Evolutionary conservation across 2,888 invertebrate genomes (phyloP), one percentile per base, ranked within the genome.

Genomic region (Callinectes sapidus): DNA sequence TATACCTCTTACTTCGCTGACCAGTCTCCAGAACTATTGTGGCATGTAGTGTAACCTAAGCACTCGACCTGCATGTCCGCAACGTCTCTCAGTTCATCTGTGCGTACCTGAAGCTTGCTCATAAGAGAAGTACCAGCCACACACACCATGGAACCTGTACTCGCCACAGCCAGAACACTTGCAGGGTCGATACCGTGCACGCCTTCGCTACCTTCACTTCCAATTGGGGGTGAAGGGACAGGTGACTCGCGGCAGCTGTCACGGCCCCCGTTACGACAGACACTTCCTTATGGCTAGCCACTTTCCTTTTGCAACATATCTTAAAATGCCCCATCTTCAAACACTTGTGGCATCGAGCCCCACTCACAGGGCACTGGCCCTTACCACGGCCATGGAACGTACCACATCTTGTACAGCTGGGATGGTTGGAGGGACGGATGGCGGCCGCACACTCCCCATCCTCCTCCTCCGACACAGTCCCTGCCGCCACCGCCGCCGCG

Each of bases 91-190:
- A 71, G 71, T 71, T n/a, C 71, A n/a, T 71, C 23, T 10, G 14
- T 55, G 1, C 16, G 16, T 35, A 35, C 13, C 35, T 5, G 42
- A 14, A 85, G 85, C 35, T 35, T 23, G 5, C 18, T 32, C 39
- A 35, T 16, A 85, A 85, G 85, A 28, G 16, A 35, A 14, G 35
- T 85, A 32, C 35, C 85, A 8, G 39, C 85, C 85, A 85, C 85
- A 23, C 55, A 81, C 81, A 81, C 81, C 18, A 32, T 28, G 81
- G 81, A 35, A 85, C 85, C 85, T 35, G 85, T 85, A 32, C 35
- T 39, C 5, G 35, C 85, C 35, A 85, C 32, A 23, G 35, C 85
- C 85, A 85, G 5, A 16, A 85, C 39, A 13, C 35, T 35, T 14
- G 14, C 35, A 39, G 85, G 8, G 13, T 16, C 32, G 85, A 14